Evolutionary conservation across 2,888 invertebrate genomes (phyloP).

Genomic region (Drosophila fungiperda): DNA sequence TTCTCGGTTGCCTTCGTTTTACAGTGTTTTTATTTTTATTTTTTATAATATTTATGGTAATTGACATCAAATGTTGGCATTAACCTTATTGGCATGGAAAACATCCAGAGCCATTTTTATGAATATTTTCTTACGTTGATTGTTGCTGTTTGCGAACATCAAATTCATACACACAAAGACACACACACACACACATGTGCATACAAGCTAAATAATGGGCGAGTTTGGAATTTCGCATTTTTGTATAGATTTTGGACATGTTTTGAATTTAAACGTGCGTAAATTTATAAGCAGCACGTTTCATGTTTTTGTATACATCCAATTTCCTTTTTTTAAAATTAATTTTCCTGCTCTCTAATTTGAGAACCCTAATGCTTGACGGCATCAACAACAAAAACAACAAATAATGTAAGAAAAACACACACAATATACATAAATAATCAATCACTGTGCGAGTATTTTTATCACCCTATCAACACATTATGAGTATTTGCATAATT

Average conservation of each 20-base stretch:
- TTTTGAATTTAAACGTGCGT: constrained; percentile 58
- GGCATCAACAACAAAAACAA: constrained; percentile 2
- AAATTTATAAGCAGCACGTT: constrained; percentile 66
- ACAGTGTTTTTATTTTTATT: constrained; percentile 8
- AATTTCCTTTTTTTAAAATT: constrained; percentile 3
- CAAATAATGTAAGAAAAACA: background rate
- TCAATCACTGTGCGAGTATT: too few species aligned
- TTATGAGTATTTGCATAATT: constrained; percentile 56
- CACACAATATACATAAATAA: too few species aligned
- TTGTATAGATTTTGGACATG: constrained; percentile 53
- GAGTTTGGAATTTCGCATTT: constrained; percentile 48
- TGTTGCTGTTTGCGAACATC: constrained; percentile 44
- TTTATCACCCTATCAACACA: constrained; percentile 64
- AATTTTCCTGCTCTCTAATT: constrained; percentile 34
- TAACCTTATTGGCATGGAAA: constrained; percentile 77
- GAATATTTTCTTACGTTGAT: constrained; percentile 50
- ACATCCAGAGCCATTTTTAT: constrained; percentile 41
- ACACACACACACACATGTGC: background rate
- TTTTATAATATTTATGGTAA: constrained; percentile 71
- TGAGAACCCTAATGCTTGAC: constrained; percentile 42
- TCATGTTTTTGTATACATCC: background rate
- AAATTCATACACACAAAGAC: constrained; percentile 18
- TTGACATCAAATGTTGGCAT: constrained; percentile 76
- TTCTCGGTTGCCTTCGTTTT: background rate
- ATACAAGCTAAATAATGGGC: constrained; percentile 32